Base-by-base conservation (phyloP, 2,797 vertebrate genomes). In the Menidia menidia region DNA sequence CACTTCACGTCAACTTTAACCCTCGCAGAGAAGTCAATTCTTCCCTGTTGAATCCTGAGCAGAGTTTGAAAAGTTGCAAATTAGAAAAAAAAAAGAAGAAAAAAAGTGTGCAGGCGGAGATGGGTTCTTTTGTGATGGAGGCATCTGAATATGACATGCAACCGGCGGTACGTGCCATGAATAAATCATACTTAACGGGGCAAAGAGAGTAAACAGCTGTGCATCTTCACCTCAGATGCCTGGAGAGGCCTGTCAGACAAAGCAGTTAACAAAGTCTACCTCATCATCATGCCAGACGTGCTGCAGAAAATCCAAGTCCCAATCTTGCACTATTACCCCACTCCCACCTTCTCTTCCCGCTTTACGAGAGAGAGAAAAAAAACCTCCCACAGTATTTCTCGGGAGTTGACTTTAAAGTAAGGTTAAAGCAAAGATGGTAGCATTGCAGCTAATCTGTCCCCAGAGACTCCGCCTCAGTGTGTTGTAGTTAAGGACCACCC, bases 131-230 rank as follows among this genome's bases (percentile, higher is more conserved):
- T 76, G 85, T 88, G 88, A 85, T 75, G 76, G 88, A 91, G 81
- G 88, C 70, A 85, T 90, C 82, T 84, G 87, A 78, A 79, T 90
- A 86, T 88, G 91, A 93, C 93, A 91, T 79, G 86, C 74, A 79
- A 92, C 91, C 90, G 89, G 84, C 88, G 78, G 85, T 68, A 83
- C 81, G 81, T 60, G 77, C 75, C 74, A 93, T 94, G 91, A 94
- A 95, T 94, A 94, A 94, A 92, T 92, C 92, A 94, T 93, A 53
- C 18, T 4, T 56, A 76, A 83, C 54, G 62, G 68, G 87, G 88
- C 78, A 77, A 82, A 79, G 82, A 81, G 82, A 85, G 87, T 85
- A 89, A 93, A 92, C 85, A 92, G 84, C 87, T 92, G 85, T 89
- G 88, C 74, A 81, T 88, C 86, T 83, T 84, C 87, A 86, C 87